These are phyloP conservation scores for Macrotis lagotis DNA, from an alignment of 2,113 vertebrate genomes.

Conservation along the genomic window DNA sequence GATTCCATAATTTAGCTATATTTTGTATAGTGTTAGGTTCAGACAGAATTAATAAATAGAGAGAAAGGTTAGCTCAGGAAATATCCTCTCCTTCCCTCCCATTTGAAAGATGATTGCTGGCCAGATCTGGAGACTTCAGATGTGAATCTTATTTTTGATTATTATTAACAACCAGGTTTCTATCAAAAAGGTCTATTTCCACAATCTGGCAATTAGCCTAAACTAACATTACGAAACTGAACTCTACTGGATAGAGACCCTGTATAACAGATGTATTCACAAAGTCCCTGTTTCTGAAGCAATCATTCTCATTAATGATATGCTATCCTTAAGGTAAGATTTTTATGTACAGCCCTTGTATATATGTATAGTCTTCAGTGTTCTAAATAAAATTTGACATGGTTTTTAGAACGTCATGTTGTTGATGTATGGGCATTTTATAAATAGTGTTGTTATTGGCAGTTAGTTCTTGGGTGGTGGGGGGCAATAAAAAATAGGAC, in stretches of 20 bases:
- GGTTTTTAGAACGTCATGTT: slow-evolving; percentile 20
- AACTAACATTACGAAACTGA: not conserved
- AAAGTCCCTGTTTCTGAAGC: not conserved
- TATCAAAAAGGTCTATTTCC: not conserved
- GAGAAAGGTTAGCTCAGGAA: slow-evolving; percentile 26
- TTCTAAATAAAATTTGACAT: slow-evolving; percentile 24
- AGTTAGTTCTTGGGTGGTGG: not conserved
- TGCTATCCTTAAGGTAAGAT: slow-evolving; percentile 4
- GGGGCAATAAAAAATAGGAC: not conserved
- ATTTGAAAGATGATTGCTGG: slow-evolving; percentile 1
- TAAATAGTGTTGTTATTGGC: not conserved
- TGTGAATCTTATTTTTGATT: slow-evolving; percentile 24
- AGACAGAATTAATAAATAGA: not conserved
- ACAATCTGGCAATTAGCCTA: not conserved
- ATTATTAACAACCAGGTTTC: not conserved
- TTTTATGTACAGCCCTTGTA: not conserved
- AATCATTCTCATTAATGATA: not conserved
- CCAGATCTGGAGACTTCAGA: not conserved
- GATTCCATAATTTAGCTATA: not conserved
- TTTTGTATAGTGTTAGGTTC: slow-evolving; percentile 13
- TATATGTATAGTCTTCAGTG: not conserved
- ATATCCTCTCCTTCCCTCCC: not conserved
- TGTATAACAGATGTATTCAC: not conserved
- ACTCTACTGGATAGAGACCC: not conserved
- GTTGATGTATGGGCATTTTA: not conserved